These are phyloP conservation scores for Porites lutea DNA, from an alignment of 64 coral and sea anemone genomes.

Conservation along the genomic window DNA sequence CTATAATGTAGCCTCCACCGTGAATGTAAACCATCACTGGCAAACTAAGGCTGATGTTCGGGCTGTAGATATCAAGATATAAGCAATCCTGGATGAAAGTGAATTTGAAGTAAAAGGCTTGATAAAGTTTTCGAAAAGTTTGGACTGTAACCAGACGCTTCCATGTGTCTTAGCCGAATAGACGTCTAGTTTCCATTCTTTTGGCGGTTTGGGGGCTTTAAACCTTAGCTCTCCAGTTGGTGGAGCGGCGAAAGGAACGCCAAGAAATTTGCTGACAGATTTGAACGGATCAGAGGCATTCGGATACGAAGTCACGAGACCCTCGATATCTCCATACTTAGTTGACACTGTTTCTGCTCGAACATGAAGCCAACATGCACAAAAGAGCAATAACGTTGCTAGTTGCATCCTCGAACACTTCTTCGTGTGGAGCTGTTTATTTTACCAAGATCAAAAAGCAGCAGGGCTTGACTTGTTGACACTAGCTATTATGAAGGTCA, in stretches of 20 bases:
- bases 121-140: background rate
- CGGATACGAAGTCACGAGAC: too few relatives aligned
- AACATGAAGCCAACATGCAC: background rate
- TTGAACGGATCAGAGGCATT: too few relatives aligned
- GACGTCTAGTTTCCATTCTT: constrained; percentile 34
- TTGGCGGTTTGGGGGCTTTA: constrained; percentile 28
- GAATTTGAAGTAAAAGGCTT: too few relatives aligned
- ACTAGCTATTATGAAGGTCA: too few relatives aligned
- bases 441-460: background rate
- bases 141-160: constrained; percentile 31
- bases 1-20: constrained; percentile 29
- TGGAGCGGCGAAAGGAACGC: too few relatives aligned
- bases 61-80: background rate
- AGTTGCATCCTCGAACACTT: background rate
- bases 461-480: background rate
- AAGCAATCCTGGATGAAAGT: too few relatives aligned
- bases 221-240: constrained; percentile 13
- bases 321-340: background rate
- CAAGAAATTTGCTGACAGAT: too few relatives aligned
- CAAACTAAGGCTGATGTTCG: background rate
- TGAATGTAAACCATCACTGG: constrained; percentile 70
- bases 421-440: background rate
- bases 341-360: constrained; percentile 30
- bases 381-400: background rate
- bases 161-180: constrained; percentile 7